Percentiles rank a stretch among this genome's conserved stretches.
Evolutionary conservation across 2,888 invertebrate species (phyloP).

Genomic region (Clanis bilineata): DNA sequence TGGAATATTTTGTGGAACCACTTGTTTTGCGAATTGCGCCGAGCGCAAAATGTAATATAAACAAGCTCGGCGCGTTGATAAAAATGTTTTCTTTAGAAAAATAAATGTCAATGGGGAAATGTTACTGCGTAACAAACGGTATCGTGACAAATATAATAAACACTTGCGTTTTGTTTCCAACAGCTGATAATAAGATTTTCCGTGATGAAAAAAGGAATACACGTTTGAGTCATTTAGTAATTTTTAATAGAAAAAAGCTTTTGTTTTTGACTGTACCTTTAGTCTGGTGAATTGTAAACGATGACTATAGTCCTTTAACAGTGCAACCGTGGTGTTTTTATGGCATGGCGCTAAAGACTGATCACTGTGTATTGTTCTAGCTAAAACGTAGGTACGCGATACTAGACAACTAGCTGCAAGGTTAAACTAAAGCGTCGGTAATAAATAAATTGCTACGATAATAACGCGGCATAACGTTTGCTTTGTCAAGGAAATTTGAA

Average conservation of each 20-base stretch:
- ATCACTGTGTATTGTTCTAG: neutral
- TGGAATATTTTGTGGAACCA: slow-evolving; percentile 79
- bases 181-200: neutral
- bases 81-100: slow-evolving; percentile 37
- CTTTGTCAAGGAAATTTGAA: slow-evolving; percentile 1
- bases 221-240: neutral
- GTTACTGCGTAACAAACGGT: slow-evolving; percentile 20
- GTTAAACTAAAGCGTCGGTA: slow-evolving; percentile 13
- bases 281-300: neutral
- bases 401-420: slow-evolving; percentile 9
- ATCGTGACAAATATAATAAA: neutral
- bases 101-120: slow-evolving; percentile 28
- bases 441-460: slow-evolving; percentile 12
- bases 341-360: slow-evolving; percentile 14
- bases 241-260: neutral
- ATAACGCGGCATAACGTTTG: neutral
- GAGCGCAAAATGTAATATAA: slow-evolving; percentile 64
- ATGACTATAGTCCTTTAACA: neutral
- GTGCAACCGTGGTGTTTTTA: slow-evolving; percentile 17
- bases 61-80: slow-evolving; percentile 36
- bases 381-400: neutral
- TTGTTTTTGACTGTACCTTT: slow-evolving; percentile 10
- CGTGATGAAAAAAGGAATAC: neutral
- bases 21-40: slow-evolving; percentile 79
- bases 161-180: neutral